These are phyloP conservation scores for Julus scandinavius DNA, from an alignment of 2,888 invertebrate genomes.

Conservation along the genomic window DNA sequence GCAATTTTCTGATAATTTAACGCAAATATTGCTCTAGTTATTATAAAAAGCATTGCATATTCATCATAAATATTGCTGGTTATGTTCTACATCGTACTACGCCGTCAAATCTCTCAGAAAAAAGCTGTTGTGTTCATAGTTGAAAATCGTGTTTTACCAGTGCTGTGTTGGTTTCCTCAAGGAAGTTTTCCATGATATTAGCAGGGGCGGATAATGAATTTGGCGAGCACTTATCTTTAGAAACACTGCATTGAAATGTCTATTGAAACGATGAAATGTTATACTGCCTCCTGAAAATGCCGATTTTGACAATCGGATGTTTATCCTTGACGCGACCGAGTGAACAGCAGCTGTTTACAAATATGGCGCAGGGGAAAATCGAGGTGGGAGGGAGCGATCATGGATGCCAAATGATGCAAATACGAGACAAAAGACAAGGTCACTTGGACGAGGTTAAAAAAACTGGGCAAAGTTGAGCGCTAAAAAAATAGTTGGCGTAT, in stretches of 20 bases:
- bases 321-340: background rate
- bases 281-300: background rate
- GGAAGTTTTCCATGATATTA: constrained; percentile 17
- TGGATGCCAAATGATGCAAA: constrained; percentile 43
- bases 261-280: background rate
- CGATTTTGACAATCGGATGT: constrained; percentile 16
- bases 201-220: constrained; percentile 1
- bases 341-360: constrained; percentile 33
- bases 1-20: too few relatives aligned
- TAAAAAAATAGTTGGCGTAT: background rate
- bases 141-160: constrained; percentile 41
- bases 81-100: background rate
- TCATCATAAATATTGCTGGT: background rate
- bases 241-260: background rate
- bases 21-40: too few relatives aligned
- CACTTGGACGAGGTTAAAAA: background rate
- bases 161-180: constrained; percentile 17
- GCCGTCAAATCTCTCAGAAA: background rate
- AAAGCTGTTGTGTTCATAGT: background rate
- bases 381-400: constrained; percentile 2
- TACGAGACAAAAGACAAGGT: constrained; percentile 14
- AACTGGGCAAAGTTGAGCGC: background rate
- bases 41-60: background rate
- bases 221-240: background rate
- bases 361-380: constrained; percentile 5